A percentile compares a stretch with the other conserved stretches of the same genome.
Evolutionary conservation across 2,888 invertebrate species (phyloP).

Genomic region (Leptopilina drosophilae): DNA sequence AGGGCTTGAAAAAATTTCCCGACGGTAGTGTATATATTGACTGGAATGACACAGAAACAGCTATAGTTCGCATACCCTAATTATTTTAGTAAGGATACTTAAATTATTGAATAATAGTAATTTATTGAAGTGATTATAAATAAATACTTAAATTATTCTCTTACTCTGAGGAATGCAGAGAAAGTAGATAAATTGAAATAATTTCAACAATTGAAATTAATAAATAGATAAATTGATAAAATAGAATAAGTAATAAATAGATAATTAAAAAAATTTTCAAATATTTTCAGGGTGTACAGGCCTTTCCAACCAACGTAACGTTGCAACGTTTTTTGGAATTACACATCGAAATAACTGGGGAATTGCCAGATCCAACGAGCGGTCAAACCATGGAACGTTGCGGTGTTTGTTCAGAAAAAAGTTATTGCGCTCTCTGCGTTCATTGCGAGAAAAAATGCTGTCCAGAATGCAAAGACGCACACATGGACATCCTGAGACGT

Average conservation of each 20-base stretch:
- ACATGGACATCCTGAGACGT: conserved; percentile 95
- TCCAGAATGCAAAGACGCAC: conserved; percentile 96
- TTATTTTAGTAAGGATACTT: neutral
- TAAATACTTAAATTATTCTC: too few species aligned
- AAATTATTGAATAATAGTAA: conserved; percentile 38
- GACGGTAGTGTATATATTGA: too few species aligned
- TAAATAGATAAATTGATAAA: too few species aligned
- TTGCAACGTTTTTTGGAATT: conserved; percentile 95
- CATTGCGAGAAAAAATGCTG: conserved; percentile 99
- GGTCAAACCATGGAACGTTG: conserved; percentile 96
- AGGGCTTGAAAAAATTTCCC: too few species aligned
- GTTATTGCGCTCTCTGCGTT: conserved; percentile 91
- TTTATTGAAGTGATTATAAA: too few species aligned
- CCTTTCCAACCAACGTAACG: conserved; percentile 97
- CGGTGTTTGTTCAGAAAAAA: conserved; percentile 95
- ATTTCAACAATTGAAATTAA: too few species aligned
- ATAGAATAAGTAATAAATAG: too few species aligned
- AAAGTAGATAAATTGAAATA: too few species aligned
- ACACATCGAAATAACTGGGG: conserved; percentile 94
- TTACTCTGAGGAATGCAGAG: too few species aligned
- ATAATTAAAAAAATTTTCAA: conserved; percentile 30
- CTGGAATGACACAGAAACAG: too few species aligned
- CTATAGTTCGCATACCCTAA: too few species aligned
- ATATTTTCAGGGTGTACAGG: conserved; percentile 80
- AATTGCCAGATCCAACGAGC: conserved; percentile 92